Conservation (phyloP, 64 coral and sea anemone genomes). For the Actinia equina region DNA sequence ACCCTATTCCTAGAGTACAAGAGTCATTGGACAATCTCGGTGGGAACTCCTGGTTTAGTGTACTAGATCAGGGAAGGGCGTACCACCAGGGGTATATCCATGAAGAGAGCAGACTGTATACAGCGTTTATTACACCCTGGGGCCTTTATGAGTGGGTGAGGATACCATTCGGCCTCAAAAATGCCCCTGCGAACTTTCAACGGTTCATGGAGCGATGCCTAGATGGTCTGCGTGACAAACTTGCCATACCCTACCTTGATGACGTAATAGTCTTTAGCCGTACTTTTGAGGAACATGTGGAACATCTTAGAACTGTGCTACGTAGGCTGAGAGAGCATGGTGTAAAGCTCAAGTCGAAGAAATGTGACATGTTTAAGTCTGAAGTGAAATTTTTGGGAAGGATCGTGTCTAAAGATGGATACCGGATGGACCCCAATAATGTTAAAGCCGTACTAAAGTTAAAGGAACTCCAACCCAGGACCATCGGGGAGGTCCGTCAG, state of each 20-base stretch:
- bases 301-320: slow-evolving; percentile 33
- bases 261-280: slow-evolving; percentile 43
- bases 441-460: too few relatives aligned
- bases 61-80: too few relatives aligned
- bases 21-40: too few relatives aligned
- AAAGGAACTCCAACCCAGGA: slow-evolving; percentile 33
- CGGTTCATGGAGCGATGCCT: slow-evolving; percentile 45
- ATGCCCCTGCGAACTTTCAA: slow-evolving; percentile 49
- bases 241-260: slow-evolving; percentile 52
- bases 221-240: slow-evolving; percentile 28
- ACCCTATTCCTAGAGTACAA: too few relatives aligned
- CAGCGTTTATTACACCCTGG: too few relatives aligned
- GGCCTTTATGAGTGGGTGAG: too few relatives aligned
- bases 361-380: slow-evolving; percentile 40
- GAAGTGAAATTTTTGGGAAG: slow-evolving; percentile 56
- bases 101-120: too few relatives aligned
- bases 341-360: slow-evolving; percentile 28
- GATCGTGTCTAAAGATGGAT: slow-evolving; percentile 48
- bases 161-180: slow-evolving; percentile 42
- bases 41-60: too few relatives aligned
- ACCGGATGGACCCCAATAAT: slow-evolving; percentile 43
- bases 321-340: slow-evolving; percentile 33
- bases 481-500: slow-evolving; percentile 45
- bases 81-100: too few relatives aligned
- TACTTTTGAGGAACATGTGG: slow-evolving; percentile 46